Conservation (phyloP, 2,797 vertebrate genomes). For the Capromys pilorides region DNA sequence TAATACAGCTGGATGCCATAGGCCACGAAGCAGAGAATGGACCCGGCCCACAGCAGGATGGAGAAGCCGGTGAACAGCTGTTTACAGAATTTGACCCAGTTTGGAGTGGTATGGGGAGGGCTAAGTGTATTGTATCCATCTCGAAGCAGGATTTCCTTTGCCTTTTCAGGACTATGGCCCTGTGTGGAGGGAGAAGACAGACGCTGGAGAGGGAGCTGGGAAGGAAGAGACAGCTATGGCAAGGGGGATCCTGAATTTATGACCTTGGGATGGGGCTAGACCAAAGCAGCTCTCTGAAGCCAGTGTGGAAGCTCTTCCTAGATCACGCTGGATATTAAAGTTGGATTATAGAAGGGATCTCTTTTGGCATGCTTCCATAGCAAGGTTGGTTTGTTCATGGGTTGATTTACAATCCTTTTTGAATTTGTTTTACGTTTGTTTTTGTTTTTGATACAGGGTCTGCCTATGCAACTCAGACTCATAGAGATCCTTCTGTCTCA, state of each 20-base stretch:
- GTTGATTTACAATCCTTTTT: not conserved
- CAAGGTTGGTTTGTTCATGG: not conserved
- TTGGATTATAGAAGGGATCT: not conserved
- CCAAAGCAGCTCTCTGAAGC: not conserved
- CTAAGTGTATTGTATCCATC: constrained; percentile 92
- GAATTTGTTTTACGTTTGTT: not conserved
- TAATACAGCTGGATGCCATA: constrained; percentile 89
- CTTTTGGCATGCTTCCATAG: not conserved
- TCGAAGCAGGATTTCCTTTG: constrained; percentile 87
- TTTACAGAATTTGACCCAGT: constrained; percentile 96
- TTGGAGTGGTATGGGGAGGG: constrained; percentile 90
- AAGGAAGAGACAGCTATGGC: not conserved
- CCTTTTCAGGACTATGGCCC: constrained; percentile 88
- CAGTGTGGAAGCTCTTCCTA: not conserved
- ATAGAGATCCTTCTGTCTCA: too few species aligned
- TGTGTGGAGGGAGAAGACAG: constrained; percentile 73
- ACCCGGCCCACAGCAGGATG: constrained; percentile 93
- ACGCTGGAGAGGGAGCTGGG: not conserved
- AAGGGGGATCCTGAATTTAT: not conserved
- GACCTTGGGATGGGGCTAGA: not conserved
- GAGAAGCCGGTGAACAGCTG: constrained; percentile 96
- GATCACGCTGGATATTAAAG: not conserved
- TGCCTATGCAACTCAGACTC: too few species aligned
- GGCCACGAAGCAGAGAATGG: constrained; percentile 93
- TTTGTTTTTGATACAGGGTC: too few species aligned